Conservation (phyloP, 2,113 vertebrate genomes). For the Elaphurus davidianus region DNA sequence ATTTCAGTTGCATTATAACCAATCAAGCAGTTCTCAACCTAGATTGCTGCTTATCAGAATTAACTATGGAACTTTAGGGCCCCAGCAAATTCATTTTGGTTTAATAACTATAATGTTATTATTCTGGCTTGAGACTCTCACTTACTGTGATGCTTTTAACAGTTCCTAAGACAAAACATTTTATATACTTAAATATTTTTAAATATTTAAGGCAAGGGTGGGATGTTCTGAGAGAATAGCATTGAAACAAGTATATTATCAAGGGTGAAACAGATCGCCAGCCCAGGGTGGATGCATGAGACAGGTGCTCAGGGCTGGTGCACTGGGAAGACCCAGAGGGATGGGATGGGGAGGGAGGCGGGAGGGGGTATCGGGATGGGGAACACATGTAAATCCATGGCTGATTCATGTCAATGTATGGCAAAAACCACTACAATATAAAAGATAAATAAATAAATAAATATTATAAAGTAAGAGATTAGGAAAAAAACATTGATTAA, state of each 20-base stretch:
- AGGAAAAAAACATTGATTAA: not conserved
- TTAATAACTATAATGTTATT: not conserved
- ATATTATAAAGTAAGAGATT: not conserved
- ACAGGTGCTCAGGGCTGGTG: no score
- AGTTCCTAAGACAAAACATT: slow-evolving; percentile 8
- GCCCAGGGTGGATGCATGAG: no score
- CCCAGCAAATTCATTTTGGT: not conserved
- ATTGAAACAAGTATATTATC: no score
- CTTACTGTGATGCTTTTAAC: not conserved
- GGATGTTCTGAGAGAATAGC: no score
- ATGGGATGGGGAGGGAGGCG: no score
- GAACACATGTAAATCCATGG: no score
- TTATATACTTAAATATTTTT: slow-evolving; percentile 9
- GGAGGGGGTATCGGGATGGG: no score
- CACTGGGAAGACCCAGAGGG: no score
- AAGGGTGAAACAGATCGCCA: no score
- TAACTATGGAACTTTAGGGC: not conserved
- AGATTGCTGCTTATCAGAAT: not conserved
- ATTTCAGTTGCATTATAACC: not conserved
- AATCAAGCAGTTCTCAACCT: not conserved
- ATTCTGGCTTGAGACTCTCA: not conserved
- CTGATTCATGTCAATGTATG: no score
- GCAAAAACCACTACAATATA: no score
- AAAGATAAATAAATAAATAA: not conserved
- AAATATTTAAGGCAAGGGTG: not conserved